Evolutionary conservation across 53 echinoderm and acorn worm genomes (phyloP).

Genomic region (Stichopus horrens): DNA sequence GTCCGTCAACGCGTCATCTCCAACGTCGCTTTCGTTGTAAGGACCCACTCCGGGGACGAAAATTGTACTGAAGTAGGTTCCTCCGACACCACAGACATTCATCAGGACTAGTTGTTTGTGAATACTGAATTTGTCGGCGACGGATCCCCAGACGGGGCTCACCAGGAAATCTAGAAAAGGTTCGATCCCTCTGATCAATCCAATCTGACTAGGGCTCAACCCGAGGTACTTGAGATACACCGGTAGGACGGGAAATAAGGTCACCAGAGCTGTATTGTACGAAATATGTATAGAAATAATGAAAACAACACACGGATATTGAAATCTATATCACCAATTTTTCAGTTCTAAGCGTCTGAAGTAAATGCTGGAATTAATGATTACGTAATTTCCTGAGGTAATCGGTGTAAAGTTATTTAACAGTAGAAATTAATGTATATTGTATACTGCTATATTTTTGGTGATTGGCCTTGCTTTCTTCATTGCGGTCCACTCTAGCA

Average conservation of each 20-base stretch:
- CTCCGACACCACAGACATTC: conserved; percentile 67
- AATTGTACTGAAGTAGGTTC: conserved; percentile 68
- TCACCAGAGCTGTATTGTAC: conserved; percentile 59
- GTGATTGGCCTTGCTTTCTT: too few relatives aligned
- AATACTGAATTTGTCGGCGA: conserved; percentile 89
- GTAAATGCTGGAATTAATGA: too few relatives aligned
- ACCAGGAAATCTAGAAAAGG: conserved; percentile 73
- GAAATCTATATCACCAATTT: too few relatives aligned
- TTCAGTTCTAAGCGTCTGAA: too few relatives aligned
- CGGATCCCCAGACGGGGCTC: conserved; percentile 81
- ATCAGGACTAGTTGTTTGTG: conserved; percentile 71
- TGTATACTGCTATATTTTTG: too few relatives aligned
- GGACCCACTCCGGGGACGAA: conserved; percentile 63
- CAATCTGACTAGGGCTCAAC: conserved; percentile 75
- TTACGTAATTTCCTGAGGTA: too few relatives aligned
- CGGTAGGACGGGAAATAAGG: conserved; percentile 77
- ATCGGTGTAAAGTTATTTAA: too few relatives aligned
- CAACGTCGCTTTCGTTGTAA: not conserved
- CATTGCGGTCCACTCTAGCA: too few relatives aligned
- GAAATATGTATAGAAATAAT: too few relatives aligned
- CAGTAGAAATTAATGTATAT: too few relatives aligned
- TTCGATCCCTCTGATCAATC: conserved; percentile 83
- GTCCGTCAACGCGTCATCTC: not conserved
- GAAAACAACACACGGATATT: too few relatives aligned
- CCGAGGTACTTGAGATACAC: conserved; percentile 89